Base-by-base conservation (phyloP, 2,888 invertebrate genomes). In the Amblyteles armatorius region DNA sequence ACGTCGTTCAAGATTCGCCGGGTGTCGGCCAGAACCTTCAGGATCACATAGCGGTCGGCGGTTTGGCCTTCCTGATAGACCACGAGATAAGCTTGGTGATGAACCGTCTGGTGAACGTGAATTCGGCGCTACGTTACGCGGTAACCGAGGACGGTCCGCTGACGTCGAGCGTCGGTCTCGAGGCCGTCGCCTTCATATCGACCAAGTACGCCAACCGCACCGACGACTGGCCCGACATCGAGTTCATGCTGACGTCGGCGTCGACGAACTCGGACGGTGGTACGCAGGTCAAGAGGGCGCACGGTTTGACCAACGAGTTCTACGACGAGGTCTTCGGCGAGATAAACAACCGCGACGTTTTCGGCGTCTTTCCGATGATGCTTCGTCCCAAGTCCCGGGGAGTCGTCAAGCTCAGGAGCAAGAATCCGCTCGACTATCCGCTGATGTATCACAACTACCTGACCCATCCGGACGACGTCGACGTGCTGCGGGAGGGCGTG, bases 191-290 rank as follows among this genome's bases (percentile, higher is more conserved):
- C 0, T 98, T 98, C 92, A 97, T 98, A 76, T 96, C 97, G 40
- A 98, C 98, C 0, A 98, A 98, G 94, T 98, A 98, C 92, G 97
- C 97, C 0, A 98, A 98, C 91, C 95, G 96, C 77, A 95, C 96
- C 0, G 97, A 98, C 79, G 98, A 98, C 92, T 98, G 98, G 97
- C 98, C 98, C 0, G 98, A 98, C 91, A 97, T 98, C 86, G 98
- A 98, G 92, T 97, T 98, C 91, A 98, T 98, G 97, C 94, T 98
- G 94, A 97, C 97, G 0, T 97, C 98, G 36, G 96, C 97, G 0
- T 97, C 97, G 0, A 97, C 97, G 0, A 96, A 96, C 71, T 97
- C 97, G 0, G 98, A 98, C 90, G 98, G 97, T n/a, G 98, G 98
- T 0, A 95, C 96, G 0, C 96, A 97, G 92, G 96, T 97, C 0